Evolutionary conservation across 2,797 vertebrate genomes (phyloP), one percentile per base, ranked within the genome.

Genomic region (Cheirogaleus major): DNA sequence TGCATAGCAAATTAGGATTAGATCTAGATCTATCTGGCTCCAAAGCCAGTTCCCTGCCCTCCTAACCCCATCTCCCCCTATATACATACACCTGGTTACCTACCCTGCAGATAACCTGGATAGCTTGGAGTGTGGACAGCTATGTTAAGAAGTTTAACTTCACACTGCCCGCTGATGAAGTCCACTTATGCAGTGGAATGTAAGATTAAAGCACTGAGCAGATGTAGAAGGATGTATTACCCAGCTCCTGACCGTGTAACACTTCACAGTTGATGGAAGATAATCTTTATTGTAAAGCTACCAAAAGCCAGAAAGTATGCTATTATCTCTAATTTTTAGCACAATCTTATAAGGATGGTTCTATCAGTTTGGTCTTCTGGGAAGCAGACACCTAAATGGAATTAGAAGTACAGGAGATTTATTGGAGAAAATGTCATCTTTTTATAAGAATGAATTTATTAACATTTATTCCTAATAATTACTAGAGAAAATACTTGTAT

Each of bases 361-460:
- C 4, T 69, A 41, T 82, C 38, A 80, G 8, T 82, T 88, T 73
- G 72, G 5, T 73, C 61, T 88, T 84, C 67, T 84, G 59, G 38
- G 17, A 93, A 84, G 25, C 32, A 79, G 76, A 70, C 27, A 95
- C 25, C 57, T 52, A 57, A 93, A 63, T 75, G 27, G 35, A 92
- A 88, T 67, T 61, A 55, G 11, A 89, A 61, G 22, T 89, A 0
- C 6, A 69, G 22, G 41, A 52, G 43, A 65, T 75, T 93, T 91
- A 57, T 27, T 85, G 70, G 43, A 70, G 55, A 83, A 95, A 93
- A 85, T 61, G 30, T 8, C 35, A 83, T 35, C 89, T 89, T 78
- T 89, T 84, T 72, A 73, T 57, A 81, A 88, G 45, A 90, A 61
- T 82, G 30, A 65, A 7, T 91, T 95, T 85, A 50, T 95, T 96